Base-by-base conservation (phyloP, 64 coral and sea anemone species). In the Actinia tenebrosa region DNA sequence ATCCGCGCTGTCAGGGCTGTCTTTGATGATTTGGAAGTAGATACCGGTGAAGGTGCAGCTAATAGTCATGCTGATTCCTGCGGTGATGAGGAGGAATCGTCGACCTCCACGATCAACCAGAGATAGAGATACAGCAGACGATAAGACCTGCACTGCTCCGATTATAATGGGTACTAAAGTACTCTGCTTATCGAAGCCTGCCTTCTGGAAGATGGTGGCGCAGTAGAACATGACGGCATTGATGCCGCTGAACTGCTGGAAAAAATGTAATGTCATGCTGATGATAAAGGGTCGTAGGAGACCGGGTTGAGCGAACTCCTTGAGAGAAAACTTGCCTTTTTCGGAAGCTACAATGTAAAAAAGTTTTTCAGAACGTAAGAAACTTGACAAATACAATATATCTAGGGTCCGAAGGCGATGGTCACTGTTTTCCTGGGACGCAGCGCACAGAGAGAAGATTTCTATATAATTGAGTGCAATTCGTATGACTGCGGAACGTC, bases 201-300 rank as follows among this genome's bases (percentile, higher is more conserved):
- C 97, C 44, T 84, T 92, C 27, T 83, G 16, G 53, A 99, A 91
- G 62, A 99, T 99, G 23, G 90, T 90, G 6, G 93, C 93, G 10
- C 60, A 82, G 82, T 99, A 99, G 71, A 92, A 93, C 88, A 95
- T 95, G 13, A 99, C 87, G 16, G 97, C 97, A 86, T 99, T 99
- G 64, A 95, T 91, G 0, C 97, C 97, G 8, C 90, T 90, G n/a
- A 88, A 93, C 53, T 99, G 93, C 30, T 99, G 97, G 68, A 99
- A 99, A 45, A 99, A 87, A 56, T 94, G 93, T 71, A 99, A 80
- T 14, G 77, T 87, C 72, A 95, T 83, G 64, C 92, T 94, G 71
- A 95, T 95, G 1, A 88, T 10, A 22, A 99, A 89, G 3, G 93
- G 97, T 2, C 93, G 90, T 10, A 92, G 42, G 22, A 95, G 61